Evolutionary conservation across 2,888 invertebrate genomes (phyloP).

Genomic region (Coelopa pilipes): DNA sequence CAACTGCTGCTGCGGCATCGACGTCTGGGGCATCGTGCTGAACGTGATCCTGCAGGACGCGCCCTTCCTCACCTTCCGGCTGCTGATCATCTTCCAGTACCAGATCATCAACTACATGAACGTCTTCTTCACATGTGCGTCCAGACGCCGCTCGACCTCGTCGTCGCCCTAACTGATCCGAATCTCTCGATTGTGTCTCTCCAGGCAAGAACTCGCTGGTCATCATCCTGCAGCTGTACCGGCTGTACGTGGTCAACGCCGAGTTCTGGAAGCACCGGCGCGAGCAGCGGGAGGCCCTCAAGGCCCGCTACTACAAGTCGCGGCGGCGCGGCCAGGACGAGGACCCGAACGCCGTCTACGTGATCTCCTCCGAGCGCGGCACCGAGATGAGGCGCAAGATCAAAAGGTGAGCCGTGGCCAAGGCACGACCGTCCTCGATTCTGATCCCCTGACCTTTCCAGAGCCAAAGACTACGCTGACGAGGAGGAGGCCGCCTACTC

Average conservation of each 20-base stretch:
- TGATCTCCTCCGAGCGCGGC: constrained; percentile 68
- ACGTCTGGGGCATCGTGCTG: constrained; percentile 88
- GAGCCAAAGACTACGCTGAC: constrained; percentile 57
- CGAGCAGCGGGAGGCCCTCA: constrained; percentile 56
- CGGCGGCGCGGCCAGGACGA: constrained; percentile 58
- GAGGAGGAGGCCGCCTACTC: constrained; percentile 58
- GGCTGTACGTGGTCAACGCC: constrained; percentile 82
- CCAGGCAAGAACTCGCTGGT: constrained; percentile 82
- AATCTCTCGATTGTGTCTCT: constrained; percentile 12
- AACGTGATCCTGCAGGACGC: constrained; percentile 89
- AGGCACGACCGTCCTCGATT: no score
- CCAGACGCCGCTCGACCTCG: background rate
- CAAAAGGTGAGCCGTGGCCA: constrained; percentile 51
- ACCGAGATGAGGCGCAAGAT: constrained; percentile 59
- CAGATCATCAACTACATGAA: constrained; percentile 94
- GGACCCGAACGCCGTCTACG: constrained; percentile 69
- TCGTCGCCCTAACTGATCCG: background rate
- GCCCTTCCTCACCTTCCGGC: constrained; percentile 86
- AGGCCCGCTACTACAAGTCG: constrained; percentile 55
- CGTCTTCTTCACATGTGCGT: constrained; percentile 93
- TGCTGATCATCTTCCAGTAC: constrained; percentile 88
- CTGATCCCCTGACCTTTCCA: constrained; percentile 38
- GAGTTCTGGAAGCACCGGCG: constrained; percentile 70
- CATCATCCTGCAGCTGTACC: constrained; percentile 85
- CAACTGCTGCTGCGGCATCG: constrained; percentile 85